Evolutionary conservation across 2,888 invertebrate genomes (phyloP).

Genomic region (Agrotis puta): DNA sequence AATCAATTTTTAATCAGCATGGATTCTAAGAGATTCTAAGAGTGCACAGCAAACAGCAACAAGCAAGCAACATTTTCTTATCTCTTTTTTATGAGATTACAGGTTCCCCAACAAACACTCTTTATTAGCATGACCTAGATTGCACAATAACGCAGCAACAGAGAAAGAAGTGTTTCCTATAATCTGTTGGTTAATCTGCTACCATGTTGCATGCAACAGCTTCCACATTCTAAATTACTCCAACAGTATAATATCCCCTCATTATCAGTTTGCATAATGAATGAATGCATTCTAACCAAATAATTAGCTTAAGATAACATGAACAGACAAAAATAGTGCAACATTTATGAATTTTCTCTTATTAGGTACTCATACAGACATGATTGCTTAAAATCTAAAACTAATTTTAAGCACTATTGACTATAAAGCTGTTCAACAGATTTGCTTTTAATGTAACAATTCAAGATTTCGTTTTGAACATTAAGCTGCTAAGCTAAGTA

Average conservation of each 20-base stretch:
- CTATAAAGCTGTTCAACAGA: too few species aligned
- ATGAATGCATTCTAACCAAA: neutral
- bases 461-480: too few species aligned
- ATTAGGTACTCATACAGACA: too few species aligned
- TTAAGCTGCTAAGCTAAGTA: too few species aligned
- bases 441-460: too few species aligned
- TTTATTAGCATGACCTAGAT: neutral
- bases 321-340: neutral
- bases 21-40: neutral
- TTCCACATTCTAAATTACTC: too few species aligned
- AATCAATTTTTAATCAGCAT: neutral
- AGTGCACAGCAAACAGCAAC: neutral
- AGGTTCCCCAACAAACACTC: neutral
- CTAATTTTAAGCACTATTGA: too few species aligned
- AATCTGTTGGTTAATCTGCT: neutral
- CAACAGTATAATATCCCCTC: neutral
- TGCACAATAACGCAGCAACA: neutral
- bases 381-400: too few species aligned
- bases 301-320: neutral
- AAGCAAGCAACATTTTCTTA: neutral
- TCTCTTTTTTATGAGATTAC: neutral
- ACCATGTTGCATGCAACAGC: neutral
- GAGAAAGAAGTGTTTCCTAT: neutral
- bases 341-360: neutral
- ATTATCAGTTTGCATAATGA: neutral